Conservation (phyloP, 2,113 vertebrate species). For the Ctenomys sociabilis region DNA sequence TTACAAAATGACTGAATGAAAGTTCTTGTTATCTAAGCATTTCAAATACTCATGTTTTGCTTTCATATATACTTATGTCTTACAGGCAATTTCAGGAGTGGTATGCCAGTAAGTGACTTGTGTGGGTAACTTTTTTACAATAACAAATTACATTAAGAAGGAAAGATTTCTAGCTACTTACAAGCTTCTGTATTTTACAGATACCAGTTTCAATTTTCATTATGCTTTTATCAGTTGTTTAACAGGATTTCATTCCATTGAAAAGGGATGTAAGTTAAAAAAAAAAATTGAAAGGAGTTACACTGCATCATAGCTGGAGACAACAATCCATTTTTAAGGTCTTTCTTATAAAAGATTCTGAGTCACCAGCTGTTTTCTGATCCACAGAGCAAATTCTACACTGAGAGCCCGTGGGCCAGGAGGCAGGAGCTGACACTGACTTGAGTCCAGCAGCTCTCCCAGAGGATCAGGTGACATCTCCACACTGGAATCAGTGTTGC, state of each 20-base stretch:
- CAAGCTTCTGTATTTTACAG: constrained; percentile 52
- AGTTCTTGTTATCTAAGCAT: neutral
- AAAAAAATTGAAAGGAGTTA: constrained; percentile 55
- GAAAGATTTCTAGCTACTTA: neutral
- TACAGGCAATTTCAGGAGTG: constrained; percentile 49
- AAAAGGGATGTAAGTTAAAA: constrained; percentile 61
- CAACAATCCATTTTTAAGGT: constrained; percentile 71
- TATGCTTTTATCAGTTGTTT: constrained; percentile 65
- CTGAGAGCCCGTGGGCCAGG: constrained; percentile 78
- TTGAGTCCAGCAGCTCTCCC: constrained; percentile 68
- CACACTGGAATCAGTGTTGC: constrained; percentile 77
- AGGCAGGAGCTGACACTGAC: constrained; percentile 76
- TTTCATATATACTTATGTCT: neutral
- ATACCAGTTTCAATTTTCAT: neutral
- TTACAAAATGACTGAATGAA: neutral
- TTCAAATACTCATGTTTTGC: neutral
- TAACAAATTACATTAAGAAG: neutral
- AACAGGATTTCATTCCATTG: constrained; percentile 66
- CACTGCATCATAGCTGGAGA: constrained; percentile 68
- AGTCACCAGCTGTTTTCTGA: constrained; percentile 83
- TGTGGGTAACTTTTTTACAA: constrained; percentile 55
- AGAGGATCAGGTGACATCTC: constrained; percentile 75
- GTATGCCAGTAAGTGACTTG: constrained; percentile 43
- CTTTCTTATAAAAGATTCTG: constrained; percentile 79
- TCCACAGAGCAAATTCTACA: constrained; percentile 74